Percentiles rank a stretch among this genome's conserved stretches.
Evolutionary conservation across 2,113 vertebrate genomes (phyloP).

Genomic region (Pollachius pollachius): DNA sequence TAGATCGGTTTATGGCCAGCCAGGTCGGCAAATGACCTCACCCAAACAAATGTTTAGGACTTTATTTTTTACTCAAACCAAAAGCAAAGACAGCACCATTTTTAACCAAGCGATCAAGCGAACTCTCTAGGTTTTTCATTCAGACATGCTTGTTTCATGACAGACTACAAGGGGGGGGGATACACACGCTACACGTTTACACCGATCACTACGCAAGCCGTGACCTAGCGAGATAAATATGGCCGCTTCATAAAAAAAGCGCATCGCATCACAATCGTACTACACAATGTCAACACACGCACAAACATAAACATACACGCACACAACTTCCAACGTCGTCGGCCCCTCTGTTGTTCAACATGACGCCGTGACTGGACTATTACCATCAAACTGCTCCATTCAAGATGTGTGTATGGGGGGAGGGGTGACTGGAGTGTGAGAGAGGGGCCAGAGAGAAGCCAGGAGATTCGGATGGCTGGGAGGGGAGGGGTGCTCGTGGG

Average conservation of each 20-base stretch:
- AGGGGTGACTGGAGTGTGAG: neutral
- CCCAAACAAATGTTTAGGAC: neutral
- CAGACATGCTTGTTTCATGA: constrained; percentile 36
- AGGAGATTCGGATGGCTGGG: constrained; percentile 6
- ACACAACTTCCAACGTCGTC: neutral
- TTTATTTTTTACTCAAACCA: neutral
- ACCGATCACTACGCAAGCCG: constrained; percentile 29
- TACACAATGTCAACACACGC: constrained; percentile 7
- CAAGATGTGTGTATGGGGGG: neutral
- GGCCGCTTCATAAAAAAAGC: constrained; percentile 19
- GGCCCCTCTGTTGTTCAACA: neutral
- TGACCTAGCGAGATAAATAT: constrained; percentile 46
- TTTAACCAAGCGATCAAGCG: constrained; percentile 30
- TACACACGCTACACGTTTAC: constrained; percentile 45
- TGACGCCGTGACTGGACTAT: constrained; percentile 27
- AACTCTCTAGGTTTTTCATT: constrained; percentile 23
- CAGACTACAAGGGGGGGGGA: constrained; percentile 13
- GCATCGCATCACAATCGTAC: constrained; percentile 9
- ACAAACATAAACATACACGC: neutral
- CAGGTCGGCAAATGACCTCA: constrained; percentile 5
- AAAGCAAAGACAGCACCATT: constrained; percentile 13
- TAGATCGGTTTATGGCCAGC: neutral
- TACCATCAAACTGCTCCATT: constrained; percentile 12
- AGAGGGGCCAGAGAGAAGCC: constrained; percentile 24
- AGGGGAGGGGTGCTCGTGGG: constrained; percentile 13